Base-by-base conservation (phyloP, 1,140 invertebrate genomes). In the Thrips palmi region DNA sequence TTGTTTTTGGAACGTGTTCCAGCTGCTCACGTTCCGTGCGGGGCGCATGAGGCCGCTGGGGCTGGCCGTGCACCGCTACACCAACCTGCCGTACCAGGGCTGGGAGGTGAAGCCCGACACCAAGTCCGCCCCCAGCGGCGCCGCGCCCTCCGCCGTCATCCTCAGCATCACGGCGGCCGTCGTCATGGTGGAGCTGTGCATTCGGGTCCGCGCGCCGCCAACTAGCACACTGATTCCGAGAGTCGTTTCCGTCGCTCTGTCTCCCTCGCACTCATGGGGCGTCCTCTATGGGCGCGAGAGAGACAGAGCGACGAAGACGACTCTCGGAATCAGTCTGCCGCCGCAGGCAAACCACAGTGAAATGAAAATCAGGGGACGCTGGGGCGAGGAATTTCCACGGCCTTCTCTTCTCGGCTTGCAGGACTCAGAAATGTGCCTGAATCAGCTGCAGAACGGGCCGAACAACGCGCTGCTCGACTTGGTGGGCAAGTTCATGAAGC, bases 1-100 rank as follows among this genome's bases (percentile, higher is more conserved):
- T 32, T 28, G 5, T 35, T 17, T 19, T 10, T 15, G 6, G 10
- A 6, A 35, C 17, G n/a, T 6, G 11, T 35, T 19, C 33, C 40
- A 46, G 12, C 71, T 65, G 0, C 61, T 84, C 28, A 68, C 72
- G 28, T 82, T 85, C 44, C 62, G 79, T 27, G 78, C 73, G 1
- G 77, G 77, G 0, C 62, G 68, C 42, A 63, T 85, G 33, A 78
- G 78, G 52, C 68, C 73, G 10, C 76, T 85, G 39, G 81, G 73
- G 2, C 62, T 87, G 30, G 81, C 77, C 0, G 63, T 70, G 1
- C 68, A 74, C 45, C 66, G 72, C 29, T 85, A 78, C 55, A 65
- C 70, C 15, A 86, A 86, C 55, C 60, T 87, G 42, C 82, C 83
- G 0, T 86, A 76, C 52, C 82, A 87, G 56, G 76, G 72, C 5